Percentiles rank a stretch among this genome's conserved stretches.
Evolutionary conservation across 1,140 invertebrate genomes (phyloP).

Genomic region (Drosophila oshimai): DNA sequence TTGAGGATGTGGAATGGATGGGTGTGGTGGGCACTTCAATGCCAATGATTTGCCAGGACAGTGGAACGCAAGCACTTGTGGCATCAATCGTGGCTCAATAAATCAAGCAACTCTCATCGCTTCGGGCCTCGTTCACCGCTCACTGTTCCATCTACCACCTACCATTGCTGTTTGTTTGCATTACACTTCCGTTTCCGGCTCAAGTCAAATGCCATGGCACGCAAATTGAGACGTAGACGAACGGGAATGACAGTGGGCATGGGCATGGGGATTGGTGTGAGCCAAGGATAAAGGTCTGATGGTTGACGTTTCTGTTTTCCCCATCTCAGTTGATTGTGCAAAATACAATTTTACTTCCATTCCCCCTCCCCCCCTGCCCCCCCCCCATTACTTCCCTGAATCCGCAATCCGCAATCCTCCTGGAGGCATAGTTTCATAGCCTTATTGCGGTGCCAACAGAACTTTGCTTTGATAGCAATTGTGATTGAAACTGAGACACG

Average conservation of each 20-base stretch:
- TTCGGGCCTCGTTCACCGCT: conserved; percentile 16
- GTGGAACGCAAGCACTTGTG: conserved; percentile 56
- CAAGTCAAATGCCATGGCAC: conserved; percentile 50
- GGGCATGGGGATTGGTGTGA: not conserved
- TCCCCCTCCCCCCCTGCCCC: too few species aligned
- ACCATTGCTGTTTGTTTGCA: conserved; percentile 42
- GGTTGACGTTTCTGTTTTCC: conserved; percentile 32
- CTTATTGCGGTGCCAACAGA: conserved; percentile 50
- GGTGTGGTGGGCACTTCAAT: conserved; percentile 43
- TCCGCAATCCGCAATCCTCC: conserved; percentile 4
- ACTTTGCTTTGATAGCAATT: conserved; percentile 56
- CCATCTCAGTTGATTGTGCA: conserved; percentile 31
- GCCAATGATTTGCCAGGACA: conserved; percentile 48
- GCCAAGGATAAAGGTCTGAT: conserved; percentile 33
- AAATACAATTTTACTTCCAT: conserved; percentile 39
- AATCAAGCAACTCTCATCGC: conserved; percentile 51
- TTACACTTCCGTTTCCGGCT: conserved; percentile 61
- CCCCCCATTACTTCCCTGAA: not conserved
- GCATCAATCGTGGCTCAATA: conserved; percentile 58
- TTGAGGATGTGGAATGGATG: conserved; percentile 4
- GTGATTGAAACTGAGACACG: conserved; percentile 57
- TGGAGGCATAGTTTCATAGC: conserved; percentile 49
- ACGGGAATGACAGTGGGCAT: not conserved
- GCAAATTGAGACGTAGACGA: conserved; percentile 53
- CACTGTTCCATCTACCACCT: not conserved